Conservation (phyloP, 2,113 vertebrate genomes). For the Pelodiscus sinensis region DNA sequence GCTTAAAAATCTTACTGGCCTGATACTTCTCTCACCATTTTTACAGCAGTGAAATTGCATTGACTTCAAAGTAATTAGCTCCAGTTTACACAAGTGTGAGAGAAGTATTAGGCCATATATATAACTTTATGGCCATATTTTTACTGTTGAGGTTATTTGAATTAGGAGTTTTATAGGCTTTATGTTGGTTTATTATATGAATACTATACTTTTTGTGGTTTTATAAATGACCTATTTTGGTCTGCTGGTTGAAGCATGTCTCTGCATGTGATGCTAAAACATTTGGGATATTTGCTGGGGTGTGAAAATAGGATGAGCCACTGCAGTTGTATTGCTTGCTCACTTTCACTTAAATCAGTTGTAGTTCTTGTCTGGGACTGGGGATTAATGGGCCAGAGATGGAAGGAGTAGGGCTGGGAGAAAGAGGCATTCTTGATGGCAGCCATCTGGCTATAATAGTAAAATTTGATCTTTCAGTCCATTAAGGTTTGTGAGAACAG, state of each 20-base stretch:
- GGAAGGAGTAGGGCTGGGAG: not conserved
- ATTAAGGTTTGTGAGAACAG: not conserved
- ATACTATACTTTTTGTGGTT: not conserved
- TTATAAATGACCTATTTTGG: not conserved
- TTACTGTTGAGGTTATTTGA: not conserved
- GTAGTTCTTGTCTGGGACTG: not conserved
- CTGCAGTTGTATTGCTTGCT: not conserved
- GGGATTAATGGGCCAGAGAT: not conserved
- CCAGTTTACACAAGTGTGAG: not conserved
- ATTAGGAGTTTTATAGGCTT: not conserved
- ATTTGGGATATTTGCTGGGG: not conserved
- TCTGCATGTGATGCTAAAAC: not conserved
- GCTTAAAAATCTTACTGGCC: not conserved
- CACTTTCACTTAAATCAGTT: rapidly evolving
- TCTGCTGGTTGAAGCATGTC: not conserved
- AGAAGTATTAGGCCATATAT: not conserved
- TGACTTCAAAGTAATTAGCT: not conserved
- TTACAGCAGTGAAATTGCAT: not conserved
- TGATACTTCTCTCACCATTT: not conserved
- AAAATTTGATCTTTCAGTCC: not conserved
- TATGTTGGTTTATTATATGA: not conserved
- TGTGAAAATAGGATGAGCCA: not conserved
- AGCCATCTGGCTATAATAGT: not conserved
- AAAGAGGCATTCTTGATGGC: not conserved
- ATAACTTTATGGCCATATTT: not conserved